phyloP scores from a whole-genome alignment of 2,113 vertebrate genomes.

The Rhegmatorhina hoffmannsi region DNA sequence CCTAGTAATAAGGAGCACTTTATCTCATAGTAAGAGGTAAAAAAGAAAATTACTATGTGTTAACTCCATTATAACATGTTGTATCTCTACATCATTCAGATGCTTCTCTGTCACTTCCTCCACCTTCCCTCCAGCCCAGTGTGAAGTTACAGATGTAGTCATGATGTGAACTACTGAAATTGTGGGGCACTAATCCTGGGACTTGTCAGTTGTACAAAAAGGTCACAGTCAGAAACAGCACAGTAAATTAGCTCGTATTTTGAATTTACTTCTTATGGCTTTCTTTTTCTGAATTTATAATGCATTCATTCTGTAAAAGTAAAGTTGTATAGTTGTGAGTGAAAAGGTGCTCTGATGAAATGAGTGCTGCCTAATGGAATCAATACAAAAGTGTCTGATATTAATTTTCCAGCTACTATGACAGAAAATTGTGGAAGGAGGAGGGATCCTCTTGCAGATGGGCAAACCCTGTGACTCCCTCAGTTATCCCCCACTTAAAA shows the following conservation, averaged over 20 bases:
- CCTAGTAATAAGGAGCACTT: not conserved
- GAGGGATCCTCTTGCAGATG: constrained; percentile 55
- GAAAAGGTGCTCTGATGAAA: constrained; percentile 33
- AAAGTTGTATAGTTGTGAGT: not conserved
- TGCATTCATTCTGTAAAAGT: not conserved
- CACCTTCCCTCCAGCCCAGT: too few species aligned
- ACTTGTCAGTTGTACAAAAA: not conserved
- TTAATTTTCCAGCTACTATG: constrained; percentile 51
- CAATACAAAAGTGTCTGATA: constrained; percentile 57
- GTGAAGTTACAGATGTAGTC: not conserved
- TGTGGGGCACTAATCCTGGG: not conserved
- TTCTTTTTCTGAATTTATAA: not conserved
- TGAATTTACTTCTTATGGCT: not conserved
- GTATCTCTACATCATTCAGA: not conserved
- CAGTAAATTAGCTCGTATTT: not conserved
- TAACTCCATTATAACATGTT: not conserved
- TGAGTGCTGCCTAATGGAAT: constrained; percentile 61
- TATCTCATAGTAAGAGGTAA: not conserved
- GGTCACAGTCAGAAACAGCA: not conserved
- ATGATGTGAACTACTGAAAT: not conserved
- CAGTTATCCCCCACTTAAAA: constrained; percentile 76
- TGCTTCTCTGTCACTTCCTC: not conserved
- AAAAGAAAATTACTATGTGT: not conserved
- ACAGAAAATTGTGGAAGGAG: constrained; percentile 39
- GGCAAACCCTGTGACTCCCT: constrained; percentile 63